phyloP scores from a whole-genome alignment of 2,113 vertebrate species.

The Lophotis ruficrista region DNA sequence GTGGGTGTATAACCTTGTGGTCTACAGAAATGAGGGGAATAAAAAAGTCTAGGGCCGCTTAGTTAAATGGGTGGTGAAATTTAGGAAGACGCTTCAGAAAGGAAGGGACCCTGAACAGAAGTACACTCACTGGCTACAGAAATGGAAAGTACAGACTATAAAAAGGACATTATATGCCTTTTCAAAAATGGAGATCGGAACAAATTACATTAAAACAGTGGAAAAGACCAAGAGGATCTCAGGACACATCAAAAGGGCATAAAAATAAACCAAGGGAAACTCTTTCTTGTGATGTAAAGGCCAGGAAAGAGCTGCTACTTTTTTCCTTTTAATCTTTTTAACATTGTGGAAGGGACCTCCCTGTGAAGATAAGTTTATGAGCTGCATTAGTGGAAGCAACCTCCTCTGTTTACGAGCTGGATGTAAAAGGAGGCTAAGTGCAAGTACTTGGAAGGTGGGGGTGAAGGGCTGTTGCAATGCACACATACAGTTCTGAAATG shows the following conservation, averaged over 20 bases:
- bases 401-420: background rate
- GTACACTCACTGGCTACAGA: background rate
- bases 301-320: background rate
- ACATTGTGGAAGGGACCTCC: background rate
- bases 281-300: background rate
- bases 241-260: background rate
- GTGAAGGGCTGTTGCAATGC: background rate
- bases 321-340: background rate
- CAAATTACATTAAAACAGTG: background rate
- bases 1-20: background rate
- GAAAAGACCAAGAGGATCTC: background rate
- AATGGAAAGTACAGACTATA: background rate
- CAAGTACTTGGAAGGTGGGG: background rate
- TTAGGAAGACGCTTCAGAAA: background rate
- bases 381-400: background rate
- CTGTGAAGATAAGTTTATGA: background rate
- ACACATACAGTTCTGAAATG: background rate
- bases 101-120: background rate
- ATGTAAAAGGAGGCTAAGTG: background rate
- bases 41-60: background rate
- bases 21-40: background rate
- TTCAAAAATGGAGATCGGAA: background rate
- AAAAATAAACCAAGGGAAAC: conserved; percentile 1
- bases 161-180: background rate
- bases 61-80: background rate